Evolutionary conservation across 2,113 vertebrate species (phyloP), one percentile per base, ranked within the genome.

Genomic region (Agapornis roseicollis): DNA sequence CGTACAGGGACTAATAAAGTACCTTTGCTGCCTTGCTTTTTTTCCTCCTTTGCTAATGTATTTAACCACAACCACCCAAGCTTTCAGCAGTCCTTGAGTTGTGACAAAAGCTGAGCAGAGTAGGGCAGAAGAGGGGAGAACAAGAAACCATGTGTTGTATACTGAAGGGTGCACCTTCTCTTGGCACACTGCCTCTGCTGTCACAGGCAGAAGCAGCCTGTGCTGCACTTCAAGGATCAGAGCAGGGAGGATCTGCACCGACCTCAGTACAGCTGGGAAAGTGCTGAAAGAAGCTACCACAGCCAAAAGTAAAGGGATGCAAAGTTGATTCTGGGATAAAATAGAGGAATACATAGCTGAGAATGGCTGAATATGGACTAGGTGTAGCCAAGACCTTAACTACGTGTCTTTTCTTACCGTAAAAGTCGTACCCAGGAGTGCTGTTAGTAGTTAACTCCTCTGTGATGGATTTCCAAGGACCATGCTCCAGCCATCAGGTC

Each of bases 61-160:
- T 69, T 55, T 55, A 44, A 6, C 7, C 10, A 4, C 2, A 46
- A 0, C 1, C 16, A 9, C 3, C 1, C 18, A 53, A 58, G 35
- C 23, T 58, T 86, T 46, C 10, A 8, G 4, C 47, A 39, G 9
- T 24, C 28, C 72, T 70, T 1, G 9, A 55, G 50, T 6, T 49
- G 33, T 17, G 81, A 52, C 13, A 64, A n/a, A 69, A 63, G 29
- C 35, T 80, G 50, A 23, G 69, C 37, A 14, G 37, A 35, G 29
- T 7, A 80, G 44, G 18, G 35, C 61, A 52, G 77, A 33, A 61
- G 20, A 22, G 28, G 4, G 49, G 25, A 77, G 47, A 72, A 41
- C 22, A 61, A 52, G 47, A 56, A 89, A 27, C 13, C 23, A 1
- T 5, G 58, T 35, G 56, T 44, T 14, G 4, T 16, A 13, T 39